phyloP scores from a whole-genome alignment of 2,797 vertebrate genomes.

The Myotis planiceps region DNA sequence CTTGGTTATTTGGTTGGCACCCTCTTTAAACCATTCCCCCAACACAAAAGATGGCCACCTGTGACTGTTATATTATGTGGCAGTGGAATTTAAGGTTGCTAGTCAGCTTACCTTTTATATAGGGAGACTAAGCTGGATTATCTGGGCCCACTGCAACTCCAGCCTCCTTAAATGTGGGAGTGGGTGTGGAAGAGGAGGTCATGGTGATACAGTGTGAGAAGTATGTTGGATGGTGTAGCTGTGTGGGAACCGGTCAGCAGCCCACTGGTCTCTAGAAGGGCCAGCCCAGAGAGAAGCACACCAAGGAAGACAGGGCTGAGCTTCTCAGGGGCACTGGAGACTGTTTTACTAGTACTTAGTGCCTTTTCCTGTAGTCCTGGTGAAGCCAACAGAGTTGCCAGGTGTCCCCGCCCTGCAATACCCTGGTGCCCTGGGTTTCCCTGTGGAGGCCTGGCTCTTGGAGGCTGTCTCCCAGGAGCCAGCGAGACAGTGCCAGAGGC shows the following conservation, averaged over 20 bases:
- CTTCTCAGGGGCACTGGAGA: neutral
- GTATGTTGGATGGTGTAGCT: neutral
- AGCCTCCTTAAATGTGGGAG: too few species aligned
- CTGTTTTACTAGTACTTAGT: too few species aligned
- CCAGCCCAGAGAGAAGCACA: neutral
- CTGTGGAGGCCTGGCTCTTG: neutral
- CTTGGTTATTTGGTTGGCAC: neutral
- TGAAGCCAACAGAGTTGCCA: neutral
- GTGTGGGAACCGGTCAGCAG: neutral
- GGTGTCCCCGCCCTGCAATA: neutral
- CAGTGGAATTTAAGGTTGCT: neutral
- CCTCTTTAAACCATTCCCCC: fast-evolving
- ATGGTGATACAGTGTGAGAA: too few species aligned
- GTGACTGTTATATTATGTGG: neutral
- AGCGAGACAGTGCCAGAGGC: neutral
- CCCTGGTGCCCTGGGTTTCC: neutral
- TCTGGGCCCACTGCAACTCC: neutral
- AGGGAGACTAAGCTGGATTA: neutral
- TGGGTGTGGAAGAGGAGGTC: neutral
- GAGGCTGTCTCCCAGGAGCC: neutral
- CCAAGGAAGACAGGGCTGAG: neutral
- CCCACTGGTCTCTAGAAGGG: neutral
- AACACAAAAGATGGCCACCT: neutral
- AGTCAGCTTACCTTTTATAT: neutral
- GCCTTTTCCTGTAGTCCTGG: fast-evolving